Percentiles rank a stretch among this genome's conserved stretches.
Conservation (phyloP, 2,797 vertebrate genomes). For the Sparidentex hasta region DNA sequence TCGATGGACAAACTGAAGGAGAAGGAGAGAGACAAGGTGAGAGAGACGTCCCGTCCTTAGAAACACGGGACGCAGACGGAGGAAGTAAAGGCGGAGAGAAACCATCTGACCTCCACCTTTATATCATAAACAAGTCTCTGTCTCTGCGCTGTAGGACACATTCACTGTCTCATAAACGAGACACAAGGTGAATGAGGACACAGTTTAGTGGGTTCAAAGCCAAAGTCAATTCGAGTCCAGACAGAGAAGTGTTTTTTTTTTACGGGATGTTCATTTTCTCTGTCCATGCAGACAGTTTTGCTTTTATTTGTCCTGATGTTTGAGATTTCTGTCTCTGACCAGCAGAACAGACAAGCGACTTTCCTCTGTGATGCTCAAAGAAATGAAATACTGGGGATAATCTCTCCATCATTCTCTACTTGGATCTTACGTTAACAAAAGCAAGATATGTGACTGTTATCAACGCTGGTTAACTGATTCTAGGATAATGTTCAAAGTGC, state of each 20-base stretch:
- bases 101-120: not conserved
- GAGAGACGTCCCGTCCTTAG: not conserved
- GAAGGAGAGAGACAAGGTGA: conserved; percentile 96
- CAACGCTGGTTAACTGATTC: too few relatives aligned
- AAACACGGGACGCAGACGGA: not conserved
- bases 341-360: too few relatives aligned
- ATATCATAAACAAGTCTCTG: not conserved
- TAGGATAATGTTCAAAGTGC: too few relatives aligned
- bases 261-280: not conserved
- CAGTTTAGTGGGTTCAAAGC: not conserved
- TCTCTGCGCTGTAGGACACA: not conserved
- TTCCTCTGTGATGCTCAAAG: too few relatives aligned
- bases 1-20: conserved; percentile 98
- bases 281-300: not conserved
- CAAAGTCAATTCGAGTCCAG: too few relatives aligned
- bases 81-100: not conserved
- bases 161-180: not conserved
- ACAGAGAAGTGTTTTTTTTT: not conserved
- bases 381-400: too few relatives aligned
- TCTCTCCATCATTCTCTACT: too few relatives aligned
- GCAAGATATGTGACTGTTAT: too few relatives aligned
- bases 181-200: not conserved
- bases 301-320: not conserved
- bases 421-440: too few relatives aligned
- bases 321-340: too few relatives aligned